phyloP scores from a whole-genome alignment of 2,888 invertebrate genomes.

The Andrena camellia region DNA sequence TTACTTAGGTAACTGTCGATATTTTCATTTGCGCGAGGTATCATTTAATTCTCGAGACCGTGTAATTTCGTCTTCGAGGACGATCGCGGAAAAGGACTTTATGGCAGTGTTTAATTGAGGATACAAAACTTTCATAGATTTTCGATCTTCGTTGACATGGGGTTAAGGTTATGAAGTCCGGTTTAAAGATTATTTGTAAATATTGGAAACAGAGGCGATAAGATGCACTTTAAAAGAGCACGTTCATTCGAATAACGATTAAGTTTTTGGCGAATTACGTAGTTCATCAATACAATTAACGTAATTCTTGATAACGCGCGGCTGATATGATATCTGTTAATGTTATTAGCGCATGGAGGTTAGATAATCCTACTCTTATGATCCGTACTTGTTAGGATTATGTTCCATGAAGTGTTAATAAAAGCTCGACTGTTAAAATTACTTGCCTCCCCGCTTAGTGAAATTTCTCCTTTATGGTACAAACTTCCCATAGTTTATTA shows the following conservation, averaged over 20 bases:
- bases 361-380: neutral
- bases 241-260: neutral
- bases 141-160: neutral
- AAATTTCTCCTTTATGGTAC: too few relatives aligned
- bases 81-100: neutral
- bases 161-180: neutral
- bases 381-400: neutral
- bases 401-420: too few relatives aligned
- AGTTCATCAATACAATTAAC: neutral
- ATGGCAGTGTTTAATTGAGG: neutral
- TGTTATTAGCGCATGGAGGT: neutral
- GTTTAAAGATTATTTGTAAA: neutral
- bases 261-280: neutral
- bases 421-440: too few relatives aligned
- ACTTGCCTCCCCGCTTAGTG: too few relatives aligned
- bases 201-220: neutral
- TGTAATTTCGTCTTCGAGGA: neutral
- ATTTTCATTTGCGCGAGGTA: neutral
- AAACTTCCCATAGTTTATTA: too few relatives aligned
- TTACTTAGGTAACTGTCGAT: neutral
- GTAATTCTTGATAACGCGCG: neutral
- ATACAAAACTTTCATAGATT: neutral
- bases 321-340: neutral
- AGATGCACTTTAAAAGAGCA: neutral
- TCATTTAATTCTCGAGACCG: neutral